These are phyloP conservation scores for human (Homo sapiens) DNA, from an alignment of 2,113 vertebrate genomes.

Conservation along the genomic window GRCh38 chr20:48635501-48636000, in stretches of 20 bases:
- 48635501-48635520: neutral
- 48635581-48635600: neutral
- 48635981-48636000: neutral
- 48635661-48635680: neutral
- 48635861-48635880: neutral
- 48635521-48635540: neutral
- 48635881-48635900: neutral
- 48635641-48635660: neutral
- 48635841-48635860: neutral
- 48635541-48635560: neutral
- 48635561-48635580: neutral
- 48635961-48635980: constrained; percentile 71
- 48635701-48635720: neutral
- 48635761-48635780: neutral
- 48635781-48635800: neutral
- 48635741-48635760: neutral
- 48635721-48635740: neutral
- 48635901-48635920: neutral
- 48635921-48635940: rapidly evolving
- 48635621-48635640: neutral
- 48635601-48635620: neutral
- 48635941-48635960: neutral
- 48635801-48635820: rapidly evolving
- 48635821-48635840: neutral
- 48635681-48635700: too few species aligned